phyloP scores from a whole-genome alignment of 2,113 vertebrate genomes.

The Xerus inauris region DNA sequence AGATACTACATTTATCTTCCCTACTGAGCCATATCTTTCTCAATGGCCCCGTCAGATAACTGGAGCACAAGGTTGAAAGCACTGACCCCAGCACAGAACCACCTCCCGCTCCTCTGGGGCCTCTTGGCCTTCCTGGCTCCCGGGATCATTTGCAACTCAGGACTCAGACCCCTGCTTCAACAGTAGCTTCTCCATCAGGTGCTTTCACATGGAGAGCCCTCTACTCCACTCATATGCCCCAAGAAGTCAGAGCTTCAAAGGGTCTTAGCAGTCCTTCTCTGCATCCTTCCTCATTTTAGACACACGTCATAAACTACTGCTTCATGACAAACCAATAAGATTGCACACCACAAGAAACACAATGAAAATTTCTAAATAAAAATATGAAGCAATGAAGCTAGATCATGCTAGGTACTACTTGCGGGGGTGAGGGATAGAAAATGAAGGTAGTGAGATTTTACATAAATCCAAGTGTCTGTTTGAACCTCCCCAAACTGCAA shows the following conservation, averaged over 20 bases:
- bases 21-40: not conserved
- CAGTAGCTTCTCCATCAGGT: too few relatives aligned
- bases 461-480: not conserved
- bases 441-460: not conserved
- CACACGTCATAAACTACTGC: not conserved
- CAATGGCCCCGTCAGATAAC: not conserved
- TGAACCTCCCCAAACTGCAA: not conserved
- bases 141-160: not conserved
- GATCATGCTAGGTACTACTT: not conserved
- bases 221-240: rapidly evolving
- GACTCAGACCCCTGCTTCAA: not conserved
- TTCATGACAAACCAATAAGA: not conserved
- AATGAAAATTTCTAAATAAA: not conserved
- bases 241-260: not conserved
- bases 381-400: not conserved
- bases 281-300: not conserved
- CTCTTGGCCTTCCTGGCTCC: not conserved
- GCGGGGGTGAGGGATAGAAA: too few relatives aligned
- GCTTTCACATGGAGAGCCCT: rapidly evolving
- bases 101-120: not conserved
- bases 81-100: rapidly evolving
- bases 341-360: not conserved
- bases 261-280: not conserved
- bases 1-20: not conserved
- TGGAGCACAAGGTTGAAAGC: not conserved